Evolutionary conservation across 1,140 invertebrate genomes (phyloP).

Genomic region (Rhopalosiphum padi): DNA sequence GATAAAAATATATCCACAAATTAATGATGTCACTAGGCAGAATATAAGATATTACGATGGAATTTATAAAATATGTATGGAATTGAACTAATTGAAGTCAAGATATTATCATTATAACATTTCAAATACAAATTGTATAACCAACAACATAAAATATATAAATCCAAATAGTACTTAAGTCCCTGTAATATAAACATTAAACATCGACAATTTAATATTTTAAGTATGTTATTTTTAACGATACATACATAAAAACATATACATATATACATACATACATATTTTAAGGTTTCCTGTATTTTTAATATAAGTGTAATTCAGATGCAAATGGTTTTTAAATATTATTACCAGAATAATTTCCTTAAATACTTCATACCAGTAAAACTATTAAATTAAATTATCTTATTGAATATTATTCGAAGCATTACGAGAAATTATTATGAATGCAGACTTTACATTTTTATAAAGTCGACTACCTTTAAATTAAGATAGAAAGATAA

Average conservation of each 20-base stretch:
- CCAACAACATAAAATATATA: not conserved
- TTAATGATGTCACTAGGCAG: not conserved
- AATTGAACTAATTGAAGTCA: not conserved
- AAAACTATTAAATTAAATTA: not conserved
- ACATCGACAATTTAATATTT: not conserved
- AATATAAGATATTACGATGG: not conserved
- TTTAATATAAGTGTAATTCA: not conserved
- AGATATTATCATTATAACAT: not conserved
- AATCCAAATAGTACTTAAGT: not conserved
- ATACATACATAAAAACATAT: not conserved
- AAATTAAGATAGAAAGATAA: not conserved
- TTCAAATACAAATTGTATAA: not conserved
- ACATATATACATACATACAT: no score
- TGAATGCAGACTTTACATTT: not conserved
- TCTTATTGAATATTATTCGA: not conserved
- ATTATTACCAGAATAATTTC: not conserved
- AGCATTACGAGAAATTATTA: not conserved
- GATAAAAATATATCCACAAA: not conserved
- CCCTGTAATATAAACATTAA: not conserved
- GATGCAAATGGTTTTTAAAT: not conserved
- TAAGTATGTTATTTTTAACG: not conserved
- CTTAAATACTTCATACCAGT: not conserved
- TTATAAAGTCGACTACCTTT: not conserved
- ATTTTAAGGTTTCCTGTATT: not conserved
- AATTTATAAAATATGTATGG: not conserved